phyloP scores from a whole-genome alignment of 2,797 vertebrate genomes.

The Phoeniculus purpureus region DNA sequence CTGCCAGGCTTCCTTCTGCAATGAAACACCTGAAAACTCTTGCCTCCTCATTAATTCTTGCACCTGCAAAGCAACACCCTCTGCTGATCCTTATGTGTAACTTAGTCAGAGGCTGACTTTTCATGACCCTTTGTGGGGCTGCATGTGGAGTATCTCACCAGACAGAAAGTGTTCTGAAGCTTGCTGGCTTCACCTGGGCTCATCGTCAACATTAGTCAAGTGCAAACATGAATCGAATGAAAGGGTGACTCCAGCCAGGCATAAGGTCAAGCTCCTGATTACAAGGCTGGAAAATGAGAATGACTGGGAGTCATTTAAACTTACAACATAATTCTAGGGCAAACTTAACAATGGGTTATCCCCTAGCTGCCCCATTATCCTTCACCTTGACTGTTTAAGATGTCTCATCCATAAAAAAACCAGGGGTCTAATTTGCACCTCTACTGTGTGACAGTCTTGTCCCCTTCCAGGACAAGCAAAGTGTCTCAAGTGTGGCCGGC shows the following conservation, averaged over 20 bases:
- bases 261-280: constrained; percentile 17
- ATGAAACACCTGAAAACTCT: background rate
- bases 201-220: background rate
- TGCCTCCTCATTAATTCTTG: background rate
- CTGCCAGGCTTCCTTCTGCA: background rate
- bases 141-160: background rate
- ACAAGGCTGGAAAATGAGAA: background rate
- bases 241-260: background rate
- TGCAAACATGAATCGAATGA: constrained; percentile 5
- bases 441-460: background rate
- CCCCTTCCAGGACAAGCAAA: background rate
- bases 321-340: background rate
- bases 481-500: background rate
- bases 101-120: background rate
- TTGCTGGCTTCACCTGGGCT: background rate
- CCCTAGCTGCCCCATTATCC: background rate
- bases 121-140: background rate
- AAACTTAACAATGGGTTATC: constrained; percentile 18
- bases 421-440: background rate
- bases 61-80: background rate
- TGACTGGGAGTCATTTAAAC: constrained; percentile 4
- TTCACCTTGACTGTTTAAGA: constrained; percentile 11
- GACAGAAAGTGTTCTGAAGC: background rate
- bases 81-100: background rate
- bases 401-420: background rate